A percentile compares a stretch with the other conserved stretches of the same genome.
phyloP scores from a whole-genome alignment of 1,140 invertebrate species.

The Sitobion miscanthi region DNA sequence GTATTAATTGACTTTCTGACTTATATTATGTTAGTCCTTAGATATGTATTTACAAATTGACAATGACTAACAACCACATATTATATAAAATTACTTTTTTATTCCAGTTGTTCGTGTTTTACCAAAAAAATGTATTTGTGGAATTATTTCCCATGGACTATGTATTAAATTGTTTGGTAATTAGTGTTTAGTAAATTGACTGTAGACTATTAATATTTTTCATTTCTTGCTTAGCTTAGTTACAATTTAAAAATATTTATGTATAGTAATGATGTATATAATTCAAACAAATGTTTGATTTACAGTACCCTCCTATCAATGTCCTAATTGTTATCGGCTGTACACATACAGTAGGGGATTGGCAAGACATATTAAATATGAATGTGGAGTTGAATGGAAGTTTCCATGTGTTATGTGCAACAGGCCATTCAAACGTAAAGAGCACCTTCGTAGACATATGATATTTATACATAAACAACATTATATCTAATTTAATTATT shows the following conservation, averaged over 20 bases:
- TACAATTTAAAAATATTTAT: neutral
- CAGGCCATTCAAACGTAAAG: slow-evolving; percentile 47
- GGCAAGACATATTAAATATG: slow-evolving; percentile 67
- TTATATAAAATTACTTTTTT: neutral
- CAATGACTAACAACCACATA: neutral
- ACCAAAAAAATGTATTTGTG: neutral
- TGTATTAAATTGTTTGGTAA: neutral
- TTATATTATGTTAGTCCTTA: neutral
- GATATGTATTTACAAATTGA: neutral
- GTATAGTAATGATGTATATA: neutral
- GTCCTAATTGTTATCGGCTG: slow-evolving; percentile 62
- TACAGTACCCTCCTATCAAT: slow-evolving; percentile 55
- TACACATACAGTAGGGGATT: slow-evolving; percentile 64
- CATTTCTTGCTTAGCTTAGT: neutral
- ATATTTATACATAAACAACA: neutral
- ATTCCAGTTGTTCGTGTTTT: neutral
- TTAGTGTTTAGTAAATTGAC: neutral
- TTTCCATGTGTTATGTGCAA: slow-evolving; percentile 63
- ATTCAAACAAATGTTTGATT: neutral
- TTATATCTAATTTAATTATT: neutral
- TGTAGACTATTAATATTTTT: neutral
- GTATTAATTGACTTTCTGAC: neutral
- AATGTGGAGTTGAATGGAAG: slow-evolving; percentile 67
- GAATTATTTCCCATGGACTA: neutral
- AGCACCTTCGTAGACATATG: slow-evolving; percentile 21